phyloP scores from a whole-genome alignment of 2,888 invertebrate genomes.

The Hoplodrina blanda region DNA sequence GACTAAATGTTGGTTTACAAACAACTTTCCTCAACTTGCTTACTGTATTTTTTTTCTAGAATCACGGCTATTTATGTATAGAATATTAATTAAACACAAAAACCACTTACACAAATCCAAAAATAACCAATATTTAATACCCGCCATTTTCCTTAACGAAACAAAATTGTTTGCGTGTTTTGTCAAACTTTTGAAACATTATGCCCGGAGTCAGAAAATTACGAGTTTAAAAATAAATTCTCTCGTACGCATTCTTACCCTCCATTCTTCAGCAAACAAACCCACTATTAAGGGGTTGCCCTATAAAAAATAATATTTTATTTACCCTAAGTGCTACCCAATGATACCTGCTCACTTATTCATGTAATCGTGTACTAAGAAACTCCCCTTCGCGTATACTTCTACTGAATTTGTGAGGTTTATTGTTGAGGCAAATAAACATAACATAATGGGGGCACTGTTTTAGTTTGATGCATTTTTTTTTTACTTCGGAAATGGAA shows the following conservation, averaged over 20 bases:
- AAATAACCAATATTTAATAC: neutral
- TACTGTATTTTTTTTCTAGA: too few species aligned
- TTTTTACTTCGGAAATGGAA: neutral
- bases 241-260: neutral
- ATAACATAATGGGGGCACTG: slow-evolving; percentile 9
- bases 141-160: neutral
- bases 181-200: neutral
- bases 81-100: too few species aligned
- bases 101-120: too few species aligned
- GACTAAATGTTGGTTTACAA: too few species aligned
- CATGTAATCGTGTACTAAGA: slow-evolving; percentile 59
- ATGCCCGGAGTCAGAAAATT: neutral
- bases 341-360: slow-evolving; percentile 63
- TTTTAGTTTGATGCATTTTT: slow-evolving; percentile 11
- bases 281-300: slow-evolving; percentile 33
- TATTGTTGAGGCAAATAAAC: slow-evolving; percentile 50
- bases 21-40: too few species aligned
- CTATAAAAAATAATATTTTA: slow-evolving; percentile 58
- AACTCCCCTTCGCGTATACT: slow-evolving; percentile 50
- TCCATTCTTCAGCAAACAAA: slow-evolving; percentile 14
- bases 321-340: slow-evolving; percentile 54
- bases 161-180: neutral
- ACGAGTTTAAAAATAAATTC: slow-evolving; percentile 1
- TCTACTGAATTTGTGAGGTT: slow-evolving; percentile 57
- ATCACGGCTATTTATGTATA: too few species aligned